Percentiles rank a stretch among this genome's conserved stretches.
Conservation (phyloP, 2,888 invertebrate species). For the Ectemnius cavifrons region DNA sequence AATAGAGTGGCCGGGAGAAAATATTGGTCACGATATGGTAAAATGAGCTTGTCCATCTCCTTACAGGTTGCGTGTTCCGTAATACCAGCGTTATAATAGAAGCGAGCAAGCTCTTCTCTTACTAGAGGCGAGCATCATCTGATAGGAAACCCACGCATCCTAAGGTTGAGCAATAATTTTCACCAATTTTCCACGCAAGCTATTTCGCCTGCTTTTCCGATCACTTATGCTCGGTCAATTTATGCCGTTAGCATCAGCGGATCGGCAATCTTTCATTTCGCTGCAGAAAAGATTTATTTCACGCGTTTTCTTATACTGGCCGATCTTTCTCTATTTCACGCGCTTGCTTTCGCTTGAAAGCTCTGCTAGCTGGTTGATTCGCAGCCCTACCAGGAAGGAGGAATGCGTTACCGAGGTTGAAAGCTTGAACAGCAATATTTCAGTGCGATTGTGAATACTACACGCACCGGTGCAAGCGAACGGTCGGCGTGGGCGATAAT, state of each 20-base stretch:
- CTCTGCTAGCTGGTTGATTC: slow-evolving; percentile 1
- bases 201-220: not conserved
- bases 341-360: not conserved
- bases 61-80: not conserved
- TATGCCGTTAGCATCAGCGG: not conserved
- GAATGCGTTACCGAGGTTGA: slow-evolving; percentile 2
- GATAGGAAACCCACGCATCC: too few species aligned
- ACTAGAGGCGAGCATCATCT: too few species aligned
- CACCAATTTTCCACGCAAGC: slow-evolving; percentile 19
- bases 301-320: not conserved
- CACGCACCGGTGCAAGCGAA: not conserved
- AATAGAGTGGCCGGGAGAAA: not conserved
- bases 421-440: slow-evolving; percentile 8
- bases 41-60: slow-evolving; percentile 7
- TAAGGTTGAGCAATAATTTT: slow-evolving; percentile 12
- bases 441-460: not conserved
- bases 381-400: not conserved
- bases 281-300: not conserved
- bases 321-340: not conserved
- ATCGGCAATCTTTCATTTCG: not conserved
- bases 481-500: not conserved
- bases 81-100: too few species aligned
- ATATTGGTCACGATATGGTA: slow-evolving; percentile 14
- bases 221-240: not conserved
- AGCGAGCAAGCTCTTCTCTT: too few species aligned